Base-by-base conservation (phyloP, 2,888 invertebrate genomes). In the Heteropelma amictum region DNA sequence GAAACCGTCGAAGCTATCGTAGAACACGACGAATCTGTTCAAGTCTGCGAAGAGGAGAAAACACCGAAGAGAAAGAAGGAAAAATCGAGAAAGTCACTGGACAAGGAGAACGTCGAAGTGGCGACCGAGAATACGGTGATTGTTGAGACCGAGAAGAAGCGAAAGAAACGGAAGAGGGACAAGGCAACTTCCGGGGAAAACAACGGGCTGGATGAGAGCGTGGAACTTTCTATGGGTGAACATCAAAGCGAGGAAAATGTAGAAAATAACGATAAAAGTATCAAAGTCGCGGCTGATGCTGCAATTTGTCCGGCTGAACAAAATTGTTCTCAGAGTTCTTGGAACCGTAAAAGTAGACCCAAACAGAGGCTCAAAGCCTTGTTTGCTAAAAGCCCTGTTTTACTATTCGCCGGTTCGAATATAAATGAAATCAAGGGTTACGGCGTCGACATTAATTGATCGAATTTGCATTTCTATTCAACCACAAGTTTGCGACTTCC, bases 341-440 rank as follows among this genome's bases (percentile, higher is more conserved):
- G 71, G 74, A 68, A 56, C 53, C 23, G 40, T 23, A 81, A 51
- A 61, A 21, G 19, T 3, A 79, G 45, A 23, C 79, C 76, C 83
- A 1, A 87, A 84, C 64, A 84, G 75, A 64, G 75, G 82, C 3
- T 88, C 19, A 85, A 79, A 58, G 67, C 81, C n/a, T 74, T 86
- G 33, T 87, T 88, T 33, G 54, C 81, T 7, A 80, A 77, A 54
- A 84, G 81, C 58, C 83, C 85, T 0, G 65, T 82, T 40, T 65
- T 79, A 21, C 42, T 85, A 14, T 89, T 89, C 51, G 78, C 78
- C 35, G 88, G 88, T 1, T 85, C 88, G 1, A 89, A 88, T 77
- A 80, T 88, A 12, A 82, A 84, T 64, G 83, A 85, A 38, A 84
- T 89, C 42, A 82, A 81, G 71, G 88, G 88, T 30, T 88, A 89